Evolutionary conservation across 2,888 invertebrate genomes (phyloP).

Genomic region (Eledone cirrhosa): DNA sequence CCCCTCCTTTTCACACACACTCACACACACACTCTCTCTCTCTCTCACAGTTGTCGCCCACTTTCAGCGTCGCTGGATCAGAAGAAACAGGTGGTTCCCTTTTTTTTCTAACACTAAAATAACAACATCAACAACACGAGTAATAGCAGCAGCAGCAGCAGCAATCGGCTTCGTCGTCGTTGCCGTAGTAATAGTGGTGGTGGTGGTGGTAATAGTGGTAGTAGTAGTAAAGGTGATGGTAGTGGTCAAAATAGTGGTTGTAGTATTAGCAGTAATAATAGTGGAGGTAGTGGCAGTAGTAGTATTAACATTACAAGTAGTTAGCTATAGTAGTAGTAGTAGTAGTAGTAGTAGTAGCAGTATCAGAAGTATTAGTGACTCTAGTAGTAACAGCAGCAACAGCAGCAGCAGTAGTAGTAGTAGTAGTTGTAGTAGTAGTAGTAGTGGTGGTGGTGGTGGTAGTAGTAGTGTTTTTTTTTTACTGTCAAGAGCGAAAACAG

Average conservation of each 20-base stretch:
- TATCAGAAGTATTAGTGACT: neutral
- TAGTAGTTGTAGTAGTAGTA: neutral
- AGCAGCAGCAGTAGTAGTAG: neutral
- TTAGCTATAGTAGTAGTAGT: neutral
- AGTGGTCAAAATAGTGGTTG: neutral
- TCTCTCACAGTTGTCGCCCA: too few species aligned
- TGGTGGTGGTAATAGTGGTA: neutral
- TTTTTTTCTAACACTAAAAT: too few species aligned
- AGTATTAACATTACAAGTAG: neutral
- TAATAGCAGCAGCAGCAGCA: neutral
- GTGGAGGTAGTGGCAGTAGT: too few species aligned
- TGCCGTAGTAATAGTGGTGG: neutral
- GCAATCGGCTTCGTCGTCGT: neutral
- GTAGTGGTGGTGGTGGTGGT: neutral
- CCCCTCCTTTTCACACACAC: too few species aligned
- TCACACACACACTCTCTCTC: too few species aligned
- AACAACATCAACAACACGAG: neutral
- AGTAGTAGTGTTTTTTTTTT: neutral
- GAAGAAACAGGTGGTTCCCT: too few species aligned
- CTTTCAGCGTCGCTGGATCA: too few species aligned
- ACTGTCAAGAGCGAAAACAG: too few species aligned
- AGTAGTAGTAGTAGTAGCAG: neutral
- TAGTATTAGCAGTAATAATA: conserved; percentile 8
- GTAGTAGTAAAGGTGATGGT: too few species aligned
- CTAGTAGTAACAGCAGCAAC: neutral